phyloP scores from a whole-genome alignment of 2,797 vertebrate genomes.

The Premnoplex brunnescens region DNA sequence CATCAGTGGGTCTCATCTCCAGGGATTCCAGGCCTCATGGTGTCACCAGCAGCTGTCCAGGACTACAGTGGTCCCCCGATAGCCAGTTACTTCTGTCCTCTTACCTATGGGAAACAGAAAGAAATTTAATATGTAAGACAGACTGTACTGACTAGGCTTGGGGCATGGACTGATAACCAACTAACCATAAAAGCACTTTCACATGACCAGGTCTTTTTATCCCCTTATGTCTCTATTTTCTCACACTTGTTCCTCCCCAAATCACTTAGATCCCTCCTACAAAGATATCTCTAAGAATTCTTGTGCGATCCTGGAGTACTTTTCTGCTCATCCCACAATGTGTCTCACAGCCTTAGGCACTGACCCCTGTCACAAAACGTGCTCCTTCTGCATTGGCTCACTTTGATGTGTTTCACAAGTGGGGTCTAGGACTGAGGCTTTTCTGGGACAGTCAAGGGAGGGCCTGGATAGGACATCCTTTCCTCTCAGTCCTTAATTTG shows the following conservation, averaged over 20 bases:
- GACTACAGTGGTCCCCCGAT: background rate
- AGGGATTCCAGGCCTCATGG: accelerated
- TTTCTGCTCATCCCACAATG: background rate
- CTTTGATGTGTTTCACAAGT: background rate
- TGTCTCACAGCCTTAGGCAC: background rate
- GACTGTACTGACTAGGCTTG: background rate
- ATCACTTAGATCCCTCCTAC: background rate
- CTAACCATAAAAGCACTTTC: background rate
- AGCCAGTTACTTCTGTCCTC: background rate
- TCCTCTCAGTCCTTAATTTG: background rate
- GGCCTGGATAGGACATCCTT: background rate
- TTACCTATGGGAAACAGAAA: background rate
- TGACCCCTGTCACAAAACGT: accelerated
- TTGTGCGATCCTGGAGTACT: background rate
- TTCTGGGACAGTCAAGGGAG: background rate
- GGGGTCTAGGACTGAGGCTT: background rate
- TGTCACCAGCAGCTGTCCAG: background rate
- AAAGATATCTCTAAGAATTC: background rate
- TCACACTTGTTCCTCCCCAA: background rate
- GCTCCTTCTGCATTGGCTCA: background rate
- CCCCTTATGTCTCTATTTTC: background rate
- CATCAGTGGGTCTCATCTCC: background rate
- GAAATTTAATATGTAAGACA: background rate
- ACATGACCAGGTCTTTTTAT: background rate
- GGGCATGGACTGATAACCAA: background rate